Base-by-base conservation (phyloP, 2,797 vertebrate species). In the Malurus leucopterus region DNA sequence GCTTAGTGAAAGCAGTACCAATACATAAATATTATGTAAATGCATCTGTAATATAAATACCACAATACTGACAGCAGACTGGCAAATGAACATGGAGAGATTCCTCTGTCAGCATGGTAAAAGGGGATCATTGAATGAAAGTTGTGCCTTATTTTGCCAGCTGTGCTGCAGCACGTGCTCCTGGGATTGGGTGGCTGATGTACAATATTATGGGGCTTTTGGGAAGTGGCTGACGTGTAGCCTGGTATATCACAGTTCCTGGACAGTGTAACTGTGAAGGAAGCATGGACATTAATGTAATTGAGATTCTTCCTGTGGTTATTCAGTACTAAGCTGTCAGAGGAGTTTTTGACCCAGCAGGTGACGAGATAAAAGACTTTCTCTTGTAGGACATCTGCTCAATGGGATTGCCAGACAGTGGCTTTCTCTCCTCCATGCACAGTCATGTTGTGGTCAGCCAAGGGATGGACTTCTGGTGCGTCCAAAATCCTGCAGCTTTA, bases 21-120 rank as follows among this genome's bases (percentile, higher is more conserved):
- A 67, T 36, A 43, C 55, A 59, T 53, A 88, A 75, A 71, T 55
- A 41, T 40, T 74, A 78, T 59, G 49, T 80, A 85, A 87, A 89
- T 54, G 21, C 59, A 49, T 55, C 63, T 75, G 17, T 38, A 77
- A 34, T 40, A 73, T 53, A 75, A 83, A 81, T 44, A 26, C 22
- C 59, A 55, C 70, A 46, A 80, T 57, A 53, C 51, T 67, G 59
- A 67, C 51, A 78, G 85, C 47, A 83, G 62, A 65, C 38, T 73
- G 50, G 70, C 46, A 78, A 67, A 40, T 2, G 15, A 51, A 80
- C 50, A 34, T 9, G 53, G 49, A 62, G 41, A 67, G 12, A 44
- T 53, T 90, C 83, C 47, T 78, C 70, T 46, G n/a, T 43, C 57
- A 19, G 10, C 51, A 18, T 23, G 67, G 41, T 19, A 62, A 81